Percentiles rank a stretch among this genome's conserved stretches.
Conservation (phyloP, 2,797 vertebrate genomes). For the Emys orbicularis region DNA sequence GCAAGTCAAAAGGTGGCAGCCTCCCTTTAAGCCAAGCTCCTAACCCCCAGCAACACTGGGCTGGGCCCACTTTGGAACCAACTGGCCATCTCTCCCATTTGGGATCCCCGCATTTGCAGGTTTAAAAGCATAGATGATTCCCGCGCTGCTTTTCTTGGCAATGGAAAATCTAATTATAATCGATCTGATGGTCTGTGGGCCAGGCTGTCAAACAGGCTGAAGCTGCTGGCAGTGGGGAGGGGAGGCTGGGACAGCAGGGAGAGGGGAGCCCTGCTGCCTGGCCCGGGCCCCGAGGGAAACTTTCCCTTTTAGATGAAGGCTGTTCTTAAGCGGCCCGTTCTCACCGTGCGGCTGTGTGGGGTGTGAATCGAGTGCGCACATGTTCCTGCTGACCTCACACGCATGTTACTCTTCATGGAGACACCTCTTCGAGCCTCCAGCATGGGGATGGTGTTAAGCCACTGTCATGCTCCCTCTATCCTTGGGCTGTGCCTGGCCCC, state of each 20-base stretch:
- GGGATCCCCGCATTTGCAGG: too few species aligned
- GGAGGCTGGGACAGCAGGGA: background rate
- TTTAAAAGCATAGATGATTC: background rate
- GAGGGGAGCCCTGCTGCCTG: background rate
- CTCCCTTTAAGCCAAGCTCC: background rate
- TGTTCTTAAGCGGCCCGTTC: background rate
- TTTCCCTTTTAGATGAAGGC: background rate
- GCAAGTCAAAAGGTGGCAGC: background rate
- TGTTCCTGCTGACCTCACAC: background rate
- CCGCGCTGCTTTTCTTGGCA: background rate
- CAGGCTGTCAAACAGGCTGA: background rate
- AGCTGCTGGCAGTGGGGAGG: background rate
- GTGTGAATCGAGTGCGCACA: background rate
- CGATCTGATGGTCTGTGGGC: background rate
- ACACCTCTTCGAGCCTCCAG: too few species aligned
- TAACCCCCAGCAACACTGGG: too few species aligned
- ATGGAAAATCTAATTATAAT: background rate
- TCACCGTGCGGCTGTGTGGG: background rate
- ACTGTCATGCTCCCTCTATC: background rate
- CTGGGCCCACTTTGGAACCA: background rate
- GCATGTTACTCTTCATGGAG: background rate
- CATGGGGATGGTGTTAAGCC: background rate
- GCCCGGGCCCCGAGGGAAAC: background rate
- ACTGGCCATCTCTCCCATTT: too few species aligned
- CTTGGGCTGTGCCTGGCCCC: background rate